Conservation (phyloP, 1,140 invertebrate genomes). For the Sesamia nonagrioides region DNA sequence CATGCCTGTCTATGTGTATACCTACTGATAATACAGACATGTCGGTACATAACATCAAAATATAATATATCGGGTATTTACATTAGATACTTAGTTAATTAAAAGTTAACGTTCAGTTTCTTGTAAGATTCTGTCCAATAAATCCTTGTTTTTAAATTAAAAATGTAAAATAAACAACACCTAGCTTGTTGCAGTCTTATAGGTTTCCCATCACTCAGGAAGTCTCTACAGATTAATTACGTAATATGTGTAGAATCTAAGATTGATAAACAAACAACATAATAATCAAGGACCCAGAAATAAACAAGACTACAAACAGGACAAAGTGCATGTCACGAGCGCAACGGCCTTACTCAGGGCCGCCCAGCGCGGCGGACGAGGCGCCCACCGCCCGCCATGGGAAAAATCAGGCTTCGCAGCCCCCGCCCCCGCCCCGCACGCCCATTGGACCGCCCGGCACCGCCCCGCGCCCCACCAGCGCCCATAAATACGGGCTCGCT, state of each 20-base stretch:
- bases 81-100: no score
- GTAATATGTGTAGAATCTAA: not conserved
- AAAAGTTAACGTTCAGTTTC: no score
- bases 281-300: slow-evolving; percentile 66
- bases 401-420: slow-evolving; percentile 85
- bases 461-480: slow-evolving; percentile 79
- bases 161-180: no score
- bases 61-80: no score
- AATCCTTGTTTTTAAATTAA: no score
- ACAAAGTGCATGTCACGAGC: slow-evolving; percentile 80
- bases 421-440: slow-evolving; percentile 72
- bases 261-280: slow-evolving; percentile 50
- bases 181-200: no score
- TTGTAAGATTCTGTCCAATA: no score
- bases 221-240: not conserved
- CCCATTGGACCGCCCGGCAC: slow-evolving; percentile 79
- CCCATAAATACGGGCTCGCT: slow-evolving; percentile 75
- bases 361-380: slow-evolving; percentile 79
- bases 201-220: not conserved
- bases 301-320: slow-evolving; percentile 71
- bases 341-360: slow-evolving; percentile 85
- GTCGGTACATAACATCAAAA: no score
- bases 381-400: slow-evolving; percentile 77
- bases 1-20: not conserved
- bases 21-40: no score